These are phyloP conservation scores for Stictonetta naevosa DNA, from an alignment of 2,113 vertebrate genomes.

Conservation along the genomic window DNA sequence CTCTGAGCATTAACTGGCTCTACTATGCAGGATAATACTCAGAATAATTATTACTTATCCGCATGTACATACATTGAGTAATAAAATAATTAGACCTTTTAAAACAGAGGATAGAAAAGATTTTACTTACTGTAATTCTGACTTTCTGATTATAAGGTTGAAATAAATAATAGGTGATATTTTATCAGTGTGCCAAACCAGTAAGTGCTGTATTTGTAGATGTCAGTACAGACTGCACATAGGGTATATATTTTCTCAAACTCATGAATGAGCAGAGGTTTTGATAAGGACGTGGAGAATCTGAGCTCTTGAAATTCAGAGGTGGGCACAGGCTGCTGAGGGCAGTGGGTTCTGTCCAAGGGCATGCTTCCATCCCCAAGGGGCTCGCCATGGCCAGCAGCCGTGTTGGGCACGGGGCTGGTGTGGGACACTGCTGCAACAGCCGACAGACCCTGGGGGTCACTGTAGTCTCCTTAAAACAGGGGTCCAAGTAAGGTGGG, in stretches of 20 bases:
- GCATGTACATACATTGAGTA: slow-evolving; percentile 62
- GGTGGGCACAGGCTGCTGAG: not conserved
- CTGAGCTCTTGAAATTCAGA: not conserved
- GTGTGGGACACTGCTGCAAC: not conserved
- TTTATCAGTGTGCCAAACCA: slow-evolving; percentile 27
- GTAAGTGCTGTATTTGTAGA: slow-evolving; percentile 6
- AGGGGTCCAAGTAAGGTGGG: fast-evolving
- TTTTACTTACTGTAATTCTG: slow-evolving; percentile 40
- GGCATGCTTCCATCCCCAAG: not conserved
- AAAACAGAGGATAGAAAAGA: slow-evolving; percentile 25
- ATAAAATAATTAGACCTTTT: slow-evolving; percentile 73
- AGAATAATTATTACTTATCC: slow-evolving; percentile 66
- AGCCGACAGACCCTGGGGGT: not conserved
- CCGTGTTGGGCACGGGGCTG: not conserved
- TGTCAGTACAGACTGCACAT: not conserved
- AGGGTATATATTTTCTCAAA: not conserved
- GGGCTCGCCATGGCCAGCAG: not conserved
- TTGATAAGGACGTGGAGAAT: not conserved
- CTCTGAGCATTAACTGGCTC: slow-evolving; percentile 41
- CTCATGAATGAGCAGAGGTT: not conserved
- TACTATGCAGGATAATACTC: slow-evolving; percentile 53
- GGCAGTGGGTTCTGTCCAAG: not conserved
- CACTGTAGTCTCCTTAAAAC: not conserved
- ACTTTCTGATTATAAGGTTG: slow-evolving; percentile 50
- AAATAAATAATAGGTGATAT: slow-evolving; percentile 26